These are phyloP conservation scores for Lepus timidus DNA, from an alignment of 2,113 vertebrate genomes.

Conservation along the genomic window DNA sequence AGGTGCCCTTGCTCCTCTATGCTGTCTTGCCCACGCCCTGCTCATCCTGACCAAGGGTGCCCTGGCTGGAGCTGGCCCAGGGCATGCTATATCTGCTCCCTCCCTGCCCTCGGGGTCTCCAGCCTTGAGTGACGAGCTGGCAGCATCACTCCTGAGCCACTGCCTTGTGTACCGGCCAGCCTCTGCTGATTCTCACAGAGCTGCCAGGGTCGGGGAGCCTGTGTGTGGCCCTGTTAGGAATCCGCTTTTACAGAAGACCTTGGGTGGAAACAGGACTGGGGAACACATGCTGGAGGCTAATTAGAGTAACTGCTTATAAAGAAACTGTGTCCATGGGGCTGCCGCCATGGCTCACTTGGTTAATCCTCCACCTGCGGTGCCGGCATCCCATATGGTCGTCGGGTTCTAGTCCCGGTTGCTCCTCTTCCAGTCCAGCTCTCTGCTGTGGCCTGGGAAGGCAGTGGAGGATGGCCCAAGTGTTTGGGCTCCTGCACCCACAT, in stretches of 20 bases:
- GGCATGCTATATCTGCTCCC: not conserved
- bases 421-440: no score
- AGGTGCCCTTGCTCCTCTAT: not conserved
- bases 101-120: not conserved
- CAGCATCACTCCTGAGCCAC: not conserved
- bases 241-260: not conserved
- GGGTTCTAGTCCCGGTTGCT: no score
- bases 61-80: no score
- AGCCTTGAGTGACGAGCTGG: not conserved
- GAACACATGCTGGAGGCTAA: not conserved
- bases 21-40: rapidly evolving
- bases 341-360: no score
- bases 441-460: no score
- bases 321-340: not conserved
- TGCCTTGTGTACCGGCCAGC: not conserved
- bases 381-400: no score
- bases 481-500: no score
- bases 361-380: no score
- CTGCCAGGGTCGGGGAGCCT: not conserved
- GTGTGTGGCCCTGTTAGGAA: no score
- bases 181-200: not conserved
- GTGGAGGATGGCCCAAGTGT: no score
- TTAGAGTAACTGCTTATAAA: not conserved
- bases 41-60: rapidly evolving
- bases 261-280: not conserved